phyloP scores from a whole-genome alignment of 2,113 vertebrate species.

The Ammodytes marinus region DNA sequence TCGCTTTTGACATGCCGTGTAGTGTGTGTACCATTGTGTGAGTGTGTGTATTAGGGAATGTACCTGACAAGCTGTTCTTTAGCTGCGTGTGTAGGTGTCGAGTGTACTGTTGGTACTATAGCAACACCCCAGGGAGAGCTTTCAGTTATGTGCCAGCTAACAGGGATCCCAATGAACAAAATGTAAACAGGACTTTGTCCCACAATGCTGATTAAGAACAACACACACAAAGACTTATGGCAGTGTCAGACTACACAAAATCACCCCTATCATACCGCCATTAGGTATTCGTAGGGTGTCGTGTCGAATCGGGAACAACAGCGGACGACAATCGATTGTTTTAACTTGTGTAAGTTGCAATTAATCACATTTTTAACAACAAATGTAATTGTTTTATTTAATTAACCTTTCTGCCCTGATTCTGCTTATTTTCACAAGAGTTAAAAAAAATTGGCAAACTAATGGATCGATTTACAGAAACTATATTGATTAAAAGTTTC shows the following conservation, averaged over 20 bases:
- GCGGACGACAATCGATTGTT: too few relatives aligned
- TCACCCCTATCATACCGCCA: too few relatives aligned
- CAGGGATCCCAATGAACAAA: slow-evolving; percentile 34
- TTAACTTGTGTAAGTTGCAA: not conserved
- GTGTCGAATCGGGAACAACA: too few relatives aligned
- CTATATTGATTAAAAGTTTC: not conserved
- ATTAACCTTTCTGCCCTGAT: not conserved
- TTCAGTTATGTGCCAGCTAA: slow-evolving; percentile 43
- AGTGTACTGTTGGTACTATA: slow-evolving; percentile 40
- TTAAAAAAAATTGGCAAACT: not conserved
- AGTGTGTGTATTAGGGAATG: slow-evolving; percentile 9
- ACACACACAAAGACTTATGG: not conserved
- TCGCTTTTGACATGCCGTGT: slow-evolving; percentile 38
- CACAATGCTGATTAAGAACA: slow-evolving; percentile 7
- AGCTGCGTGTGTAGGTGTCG: slow-evolving; percentile 65
- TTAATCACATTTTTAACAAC: not conserved
- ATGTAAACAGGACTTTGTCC: slow-evolving; percentile 9
- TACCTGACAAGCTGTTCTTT: slow-evolving; percentile 59
- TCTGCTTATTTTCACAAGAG: not conserved
- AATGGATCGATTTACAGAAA: too few relatives aligned
- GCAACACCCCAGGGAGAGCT: slow-evolving; percentile 23
- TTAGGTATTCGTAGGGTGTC: too few relatives aligned
- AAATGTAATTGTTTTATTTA: not conserved
- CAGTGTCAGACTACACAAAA: too few relatives aligned
- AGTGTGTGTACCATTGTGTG: not conserved